A percentile compares a stretch with the other conserved stretches of the same genome.
These are phyloP conservation scores for Drosophila mulleri DNA, from an alignment of 2,888 invertebrate genomes.

Conservation along the genomic window DNA sequence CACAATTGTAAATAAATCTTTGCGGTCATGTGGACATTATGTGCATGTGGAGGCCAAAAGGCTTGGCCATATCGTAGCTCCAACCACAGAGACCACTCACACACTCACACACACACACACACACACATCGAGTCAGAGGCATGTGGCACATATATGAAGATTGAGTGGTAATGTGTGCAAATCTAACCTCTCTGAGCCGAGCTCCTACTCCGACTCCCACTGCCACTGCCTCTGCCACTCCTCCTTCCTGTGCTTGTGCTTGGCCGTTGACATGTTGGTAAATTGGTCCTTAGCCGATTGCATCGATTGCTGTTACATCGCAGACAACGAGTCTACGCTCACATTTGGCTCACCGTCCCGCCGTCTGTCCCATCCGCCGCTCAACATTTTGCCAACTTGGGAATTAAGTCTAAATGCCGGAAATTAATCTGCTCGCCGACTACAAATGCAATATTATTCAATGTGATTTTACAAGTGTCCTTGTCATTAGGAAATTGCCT, in stretches of 20 bases:
- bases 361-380: slow-evolving; percentile 19
- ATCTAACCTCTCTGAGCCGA: slow-evolving; percentile 60
- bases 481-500: slow-evolving; percentile 75
- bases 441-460: slow-evolving; percentile 71
- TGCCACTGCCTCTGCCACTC: background rate
- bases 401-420: slow-evolving; percentile 76
- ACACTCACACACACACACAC: slow-evolving; percentile 12
- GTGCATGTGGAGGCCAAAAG: slow-evolving; percentile 65
- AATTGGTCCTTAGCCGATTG: slow-evolving; percentile 76
- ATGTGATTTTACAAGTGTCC: slow-evolving; percentile 78
- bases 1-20: slow-evolving; percentile 81
- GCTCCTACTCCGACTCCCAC: background rate
- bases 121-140: slow-evolving; percentile 1
- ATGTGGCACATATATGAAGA: slow-evolving; percentile 68
- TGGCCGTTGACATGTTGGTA: slow-evolving; percentile 75
- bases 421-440: slow-evolving; percentile 74
- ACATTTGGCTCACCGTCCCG: slow-evolving; percentile 31
- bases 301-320: slow-evolving; percentile 57
- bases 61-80: slow-evolving; percentile 54
- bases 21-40: slow-evolving; percentile 78
- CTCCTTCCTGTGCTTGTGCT: slow-evolving; percentile 41
- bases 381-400: slow-evolving; percentile 36
- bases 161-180: slow-evolving; percentile 81
- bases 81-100: slow-evolving; percentile 33
- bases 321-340: slow-evolving; percentile 30